These are phyloP conservation scores for Psittacara wagleri DNA, from an alignment of 2,113 vertebrate genomes.

Conservation along the genomic window DNA sequence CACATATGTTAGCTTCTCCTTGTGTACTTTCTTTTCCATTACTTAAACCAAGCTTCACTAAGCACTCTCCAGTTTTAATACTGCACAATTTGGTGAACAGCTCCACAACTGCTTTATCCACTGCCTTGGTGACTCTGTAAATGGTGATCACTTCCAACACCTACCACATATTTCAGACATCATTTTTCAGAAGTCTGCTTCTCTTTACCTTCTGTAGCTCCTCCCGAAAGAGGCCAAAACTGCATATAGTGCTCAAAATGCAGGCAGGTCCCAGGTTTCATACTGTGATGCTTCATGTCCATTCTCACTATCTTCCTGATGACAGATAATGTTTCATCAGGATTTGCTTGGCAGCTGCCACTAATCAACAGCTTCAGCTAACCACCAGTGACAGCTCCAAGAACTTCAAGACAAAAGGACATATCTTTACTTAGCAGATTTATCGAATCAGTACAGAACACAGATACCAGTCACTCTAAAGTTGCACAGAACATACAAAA, in stretches of 20 bases:
- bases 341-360: neutral
- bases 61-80: neutral
- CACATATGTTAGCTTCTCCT: accelerated
- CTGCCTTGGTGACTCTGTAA: neutral
- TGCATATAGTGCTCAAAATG: accelerated
- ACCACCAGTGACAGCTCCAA: neutral
- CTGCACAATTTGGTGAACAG: neutral
- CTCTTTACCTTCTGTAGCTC: neutral
- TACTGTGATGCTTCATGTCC: neutral
- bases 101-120: neutral
- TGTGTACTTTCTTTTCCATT: neutral
- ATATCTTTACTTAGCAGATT: neutral
- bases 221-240: neutral
- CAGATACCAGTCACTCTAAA: neutral
- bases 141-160: neutral
- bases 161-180: neutral
- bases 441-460: neutral
- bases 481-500: neutral
- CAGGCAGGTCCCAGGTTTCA: neutral
- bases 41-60: neutral
- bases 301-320: neutral
- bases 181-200: neutral
- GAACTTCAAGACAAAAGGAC: neutral
- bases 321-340: neutral
- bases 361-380: neutral